Evolutionary conservation across 2,797 vertebrate genomes (phyloP).

Genomic region (Myotis planiceps): DNA sequence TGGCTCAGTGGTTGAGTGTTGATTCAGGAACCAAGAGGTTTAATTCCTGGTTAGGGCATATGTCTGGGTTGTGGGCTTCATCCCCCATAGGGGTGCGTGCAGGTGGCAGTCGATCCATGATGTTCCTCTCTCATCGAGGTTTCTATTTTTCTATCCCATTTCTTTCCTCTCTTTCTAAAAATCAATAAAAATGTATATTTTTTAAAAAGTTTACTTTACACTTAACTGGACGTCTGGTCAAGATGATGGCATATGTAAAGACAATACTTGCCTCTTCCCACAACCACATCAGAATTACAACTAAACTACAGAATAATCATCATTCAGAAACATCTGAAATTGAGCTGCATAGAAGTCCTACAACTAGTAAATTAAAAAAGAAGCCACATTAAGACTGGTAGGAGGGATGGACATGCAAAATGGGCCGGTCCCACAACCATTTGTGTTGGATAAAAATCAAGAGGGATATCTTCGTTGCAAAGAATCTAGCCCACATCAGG

Average conservation of each 20-base stretch:
- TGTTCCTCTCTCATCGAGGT: no score
- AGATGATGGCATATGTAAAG: not conserved
- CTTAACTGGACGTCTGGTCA: not conserved
- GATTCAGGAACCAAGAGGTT: no score
- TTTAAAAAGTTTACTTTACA: not conserved
- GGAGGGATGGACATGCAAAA: not conserved
- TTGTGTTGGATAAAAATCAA: not conserved
- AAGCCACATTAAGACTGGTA: not conserved
- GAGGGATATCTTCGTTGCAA: not conserved
- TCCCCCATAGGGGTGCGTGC: no score
- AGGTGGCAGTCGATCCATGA: no score
- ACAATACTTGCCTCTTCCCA: not conserved
- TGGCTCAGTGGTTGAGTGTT: no score
- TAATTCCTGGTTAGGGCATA: no score
- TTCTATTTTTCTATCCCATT: no score
- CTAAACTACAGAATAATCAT: not conserved
- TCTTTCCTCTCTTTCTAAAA: no score
- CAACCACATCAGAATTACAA: not conserved
- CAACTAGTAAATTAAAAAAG: not conserved
- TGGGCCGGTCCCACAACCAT: not conserved
- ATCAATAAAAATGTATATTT: no score
- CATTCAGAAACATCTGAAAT: not conserved
- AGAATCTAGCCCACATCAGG: not conserved
- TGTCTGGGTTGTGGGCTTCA: no score
- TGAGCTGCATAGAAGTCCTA: not conserved